Evolutionary conservation across 2,113 vertebrate species (phyloP).

Genomic region (Phylloscopus trochiloides): DNA sequence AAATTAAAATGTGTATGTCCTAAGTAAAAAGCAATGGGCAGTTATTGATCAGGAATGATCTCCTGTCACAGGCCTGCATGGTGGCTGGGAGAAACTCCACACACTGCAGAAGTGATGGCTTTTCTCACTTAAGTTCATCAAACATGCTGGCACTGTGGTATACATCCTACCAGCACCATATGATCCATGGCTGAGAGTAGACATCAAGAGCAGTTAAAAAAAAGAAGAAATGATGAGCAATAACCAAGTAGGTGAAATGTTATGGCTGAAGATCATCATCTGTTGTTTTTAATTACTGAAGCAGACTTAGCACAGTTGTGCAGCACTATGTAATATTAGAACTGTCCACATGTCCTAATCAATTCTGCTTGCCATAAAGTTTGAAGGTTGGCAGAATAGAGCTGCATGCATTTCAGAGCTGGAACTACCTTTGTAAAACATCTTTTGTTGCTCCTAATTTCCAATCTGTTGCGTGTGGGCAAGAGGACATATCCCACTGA

Average conservation of each 20-base stretch:
- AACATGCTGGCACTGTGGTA: not conserved
- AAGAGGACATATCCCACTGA: not conserved
- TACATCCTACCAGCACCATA: not conserved
- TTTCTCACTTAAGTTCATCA: not conserved
- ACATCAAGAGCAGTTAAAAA: not conserved
- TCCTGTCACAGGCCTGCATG: not conserved
- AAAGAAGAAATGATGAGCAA: not conserved
- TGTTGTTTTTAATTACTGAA: not conserved
- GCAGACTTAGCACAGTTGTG: not conserved
- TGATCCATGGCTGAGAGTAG: not conserved
- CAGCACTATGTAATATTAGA: not conserved
- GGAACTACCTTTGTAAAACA: not conserved
- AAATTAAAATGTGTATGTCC: not conserved
- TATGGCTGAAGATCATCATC: not conserved
- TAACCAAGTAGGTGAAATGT: not conserved
- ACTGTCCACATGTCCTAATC: not conserved
- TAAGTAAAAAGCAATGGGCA: not conserved
- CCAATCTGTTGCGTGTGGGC: accelerated
- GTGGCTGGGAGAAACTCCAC: not conserved
- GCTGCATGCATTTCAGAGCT: not conserved
- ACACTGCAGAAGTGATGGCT: not conserved
- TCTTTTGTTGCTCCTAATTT: not conserved
- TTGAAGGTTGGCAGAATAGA: not conserved
- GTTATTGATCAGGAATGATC: not conserved
- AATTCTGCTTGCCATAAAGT: not conserved